A percentile compares a stretch with the other conserved stretches of the same genome.
Conservation (phyloP, 2,113 vertebrate species). For the Strigops habroptila region DNA sequence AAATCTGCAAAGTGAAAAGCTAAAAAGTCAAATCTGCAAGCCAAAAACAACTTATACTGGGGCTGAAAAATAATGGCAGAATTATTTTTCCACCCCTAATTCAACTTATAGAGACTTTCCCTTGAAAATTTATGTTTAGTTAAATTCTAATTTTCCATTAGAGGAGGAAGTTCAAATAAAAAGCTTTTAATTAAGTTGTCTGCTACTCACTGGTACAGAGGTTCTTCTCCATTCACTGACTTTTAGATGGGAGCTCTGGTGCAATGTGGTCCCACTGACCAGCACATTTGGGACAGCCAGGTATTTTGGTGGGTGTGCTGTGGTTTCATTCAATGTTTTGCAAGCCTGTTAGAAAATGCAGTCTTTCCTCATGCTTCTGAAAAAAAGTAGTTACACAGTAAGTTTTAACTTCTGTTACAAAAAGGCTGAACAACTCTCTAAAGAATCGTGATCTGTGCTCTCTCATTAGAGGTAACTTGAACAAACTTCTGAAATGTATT, state of each 20-base stretch:
- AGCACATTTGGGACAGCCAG: not conserved
- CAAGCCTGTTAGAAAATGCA: not conserved
- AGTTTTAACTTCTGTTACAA: not conserved
- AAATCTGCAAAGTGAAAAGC: not conserved
- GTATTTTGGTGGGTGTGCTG: not conserved
- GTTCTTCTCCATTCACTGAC: not conserved
- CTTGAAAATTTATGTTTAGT: not conserved
- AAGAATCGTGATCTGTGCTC: not conserved
- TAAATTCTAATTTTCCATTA: not conserved
- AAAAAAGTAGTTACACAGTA: not conserved
- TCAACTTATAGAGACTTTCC: not conserved
- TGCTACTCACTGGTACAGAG: not conserved
- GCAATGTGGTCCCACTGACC: fast-evolving
- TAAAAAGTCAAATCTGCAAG: not conserved
- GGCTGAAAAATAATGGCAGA: not conserved
- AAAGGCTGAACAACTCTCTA: not conserved
- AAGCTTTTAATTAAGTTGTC: not conserved
- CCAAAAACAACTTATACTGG: not conserved
- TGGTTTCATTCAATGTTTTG: not conserved
- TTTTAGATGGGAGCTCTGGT: not conserved
- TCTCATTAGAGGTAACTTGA: not conserved
- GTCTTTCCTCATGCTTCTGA: not conserved
- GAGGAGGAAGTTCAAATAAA: not conserved
- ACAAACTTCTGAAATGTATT: not conserved
- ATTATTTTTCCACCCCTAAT: not conserved